Percentiles rank a stretch among this genome's conserved stretches.
phyloP scores from a whole-genome alignment of 2,113 vertebrate genomes.

The Tor tambroides region DNA sequence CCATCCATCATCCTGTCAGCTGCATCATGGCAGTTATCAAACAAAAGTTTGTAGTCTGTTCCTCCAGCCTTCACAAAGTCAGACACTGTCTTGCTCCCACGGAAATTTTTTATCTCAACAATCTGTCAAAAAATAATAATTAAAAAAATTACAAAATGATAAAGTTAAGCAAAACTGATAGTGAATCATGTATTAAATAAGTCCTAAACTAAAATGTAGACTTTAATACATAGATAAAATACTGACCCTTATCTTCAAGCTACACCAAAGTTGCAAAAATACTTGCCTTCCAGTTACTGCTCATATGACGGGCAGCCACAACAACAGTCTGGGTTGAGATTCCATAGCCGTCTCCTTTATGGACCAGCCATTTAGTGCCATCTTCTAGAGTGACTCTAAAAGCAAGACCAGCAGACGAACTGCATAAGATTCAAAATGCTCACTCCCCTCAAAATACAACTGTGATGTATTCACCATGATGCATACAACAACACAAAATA shows the following conservation, averaged over 20 bases:
- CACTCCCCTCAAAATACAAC: not conserved
- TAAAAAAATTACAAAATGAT: not conserved
- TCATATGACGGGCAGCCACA: constrained; percentile 65
- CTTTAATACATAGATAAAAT: not conserved
- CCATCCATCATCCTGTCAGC: constrained; percentile 60
- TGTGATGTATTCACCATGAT: not conserved
- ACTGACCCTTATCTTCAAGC: not conserved
- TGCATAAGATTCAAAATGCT: not conserved
- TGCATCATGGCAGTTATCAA: constrained; percentile 66
- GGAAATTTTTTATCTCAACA: constrained; percentile 50
- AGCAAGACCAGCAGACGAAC: not conserved
- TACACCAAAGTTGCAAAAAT: not conserved
- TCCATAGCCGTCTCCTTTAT: constrained; percentile 66
- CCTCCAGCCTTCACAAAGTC: constrained; percentile 63
- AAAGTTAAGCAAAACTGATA: not conserved
- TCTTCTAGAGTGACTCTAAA: constrained; percentile 68
- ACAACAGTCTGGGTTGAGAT: constrained; percentile 65
- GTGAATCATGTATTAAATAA: not conserved
- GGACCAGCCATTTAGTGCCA: constrained; percentile 64
- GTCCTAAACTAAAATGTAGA: no score
- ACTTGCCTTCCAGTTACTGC: constrained; percentile 60
- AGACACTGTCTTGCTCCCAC: constrained; percentile 61
- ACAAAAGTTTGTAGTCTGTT: constrained; percentile 56
- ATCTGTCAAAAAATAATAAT: constrained; percentile 58
- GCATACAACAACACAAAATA: not conserved